Percentiles rank a stretch among this genome's conserved stretches.
These are phyloP conservation scores for Drosophila prolongata DNA, from an alignment of 2,888 invertebrate genomes.

Conservation along the genomic window DNA sequence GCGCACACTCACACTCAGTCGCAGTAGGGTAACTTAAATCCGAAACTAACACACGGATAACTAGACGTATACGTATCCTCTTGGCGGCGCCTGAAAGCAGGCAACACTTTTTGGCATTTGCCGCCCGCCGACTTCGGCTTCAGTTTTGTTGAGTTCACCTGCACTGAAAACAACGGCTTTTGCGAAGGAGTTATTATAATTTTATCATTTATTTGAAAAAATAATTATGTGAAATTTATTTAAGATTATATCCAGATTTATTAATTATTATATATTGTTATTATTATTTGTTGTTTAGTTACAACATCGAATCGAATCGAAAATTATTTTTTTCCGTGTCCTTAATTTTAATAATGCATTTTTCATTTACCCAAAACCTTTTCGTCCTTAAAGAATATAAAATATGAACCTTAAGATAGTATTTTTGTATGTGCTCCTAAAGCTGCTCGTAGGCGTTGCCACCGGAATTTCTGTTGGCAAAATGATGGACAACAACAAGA, in stretches of 20 bases:
- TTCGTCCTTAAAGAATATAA: neutral
- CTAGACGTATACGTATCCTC: conserved; percentile 38
- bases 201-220: too few species aligned
- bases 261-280: too few species aligned
- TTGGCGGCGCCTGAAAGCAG: conserved; percentile 66
- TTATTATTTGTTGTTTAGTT: too few species aligned
- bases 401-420: neutral
- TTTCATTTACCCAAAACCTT: neutral
- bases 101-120: conserved; percentile 78
- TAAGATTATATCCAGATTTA: too few species aligned
- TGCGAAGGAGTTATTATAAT: neutral
- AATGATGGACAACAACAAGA: conserved; percentile 70
- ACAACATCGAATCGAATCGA: too few species aligned
- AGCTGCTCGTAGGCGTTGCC: conserved; percentile 70
- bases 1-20: conserved; percentile 36
- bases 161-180: neutral
- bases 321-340: neutral
- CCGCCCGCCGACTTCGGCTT: conserved; percentile 40
- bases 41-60: conserved; percentile 31
- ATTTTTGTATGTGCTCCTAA: conserved; percentile 15
- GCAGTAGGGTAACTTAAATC: conserved; percentile 12
- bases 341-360: neutral
- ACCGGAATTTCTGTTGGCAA: conserved; percentile 74
- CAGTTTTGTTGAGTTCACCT: conserved; percentile 18
- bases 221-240: too few species aligned